Percentiles rank a stretch among this genome's conserved stretches.
Evolutionary conservation across 2,797 vertebrate genomes (phyloP).

Genomic region (Apogon hyalosoma): DNA sequence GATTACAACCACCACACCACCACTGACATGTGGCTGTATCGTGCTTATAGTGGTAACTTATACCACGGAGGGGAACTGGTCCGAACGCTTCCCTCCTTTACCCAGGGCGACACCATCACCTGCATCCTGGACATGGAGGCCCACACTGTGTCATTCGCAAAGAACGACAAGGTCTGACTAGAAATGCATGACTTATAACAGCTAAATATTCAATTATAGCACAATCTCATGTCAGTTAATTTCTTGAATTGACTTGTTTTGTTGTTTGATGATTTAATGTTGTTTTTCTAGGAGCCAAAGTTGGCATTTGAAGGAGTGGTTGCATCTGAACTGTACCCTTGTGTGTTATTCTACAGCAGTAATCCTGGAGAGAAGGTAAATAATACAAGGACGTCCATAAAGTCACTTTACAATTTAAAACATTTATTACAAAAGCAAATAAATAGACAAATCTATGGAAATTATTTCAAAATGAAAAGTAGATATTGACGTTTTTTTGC

Average conservation of each 20-base stretch:
- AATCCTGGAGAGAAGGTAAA: constrained; percentile 88
- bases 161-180: constrained; percentile 84
- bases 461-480: no score
- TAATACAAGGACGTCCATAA: neutral
- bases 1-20: constrained; percentile 89
- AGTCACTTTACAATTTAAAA: no score
- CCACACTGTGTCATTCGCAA: constrained; percentile 87
- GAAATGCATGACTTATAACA: neutral
- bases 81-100: constrained; percentile 85
- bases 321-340: constrained; percentile 85
- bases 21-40: constrained; percentile 89
- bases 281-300: constrained; percentile 82
- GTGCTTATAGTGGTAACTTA: constrained; percentile 87
- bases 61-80: constrained; percentile 87
- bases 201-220: neutral
- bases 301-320: constrained; percentile 88
- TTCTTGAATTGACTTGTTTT: neutral
- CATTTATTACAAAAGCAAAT: no score
- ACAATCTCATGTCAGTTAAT: neutral
- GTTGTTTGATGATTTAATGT: neutral
- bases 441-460: no score
- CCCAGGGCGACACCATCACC: constrained; percentile 88
- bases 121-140: constrained; percentile 89
- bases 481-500: no score
- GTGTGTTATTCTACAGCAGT: constrained; percentile 89